A percentile compares a stretch with the other conserved stretches of the same genome.
phyloP scores from a whole-genome alignment of 2,797 vertebrate genomes.

The Sebastes umbrosus region DNA sequence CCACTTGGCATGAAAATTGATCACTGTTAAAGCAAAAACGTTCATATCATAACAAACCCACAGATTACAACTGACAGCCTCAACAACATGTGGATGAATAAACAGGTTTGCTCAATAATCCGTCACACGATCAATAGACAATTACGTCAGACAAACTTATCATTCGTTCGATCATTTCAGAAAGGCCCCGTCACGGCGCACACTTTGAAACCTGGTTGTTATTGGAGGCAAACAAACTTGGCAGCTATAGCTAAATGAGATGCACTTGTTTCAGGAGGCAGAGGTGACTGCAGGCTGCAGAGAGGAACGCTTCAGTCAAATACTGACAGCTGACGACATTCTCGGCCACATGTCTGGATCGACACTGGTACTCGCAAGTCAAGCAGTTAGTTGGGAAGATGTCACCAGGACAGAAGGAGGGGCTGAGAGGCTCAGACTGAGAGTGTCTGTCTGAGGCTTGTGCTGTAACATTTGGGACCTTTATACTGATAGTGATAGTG shows the following conservation, averaged over 20 bases:
- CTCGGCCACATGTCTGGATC: not conserved
- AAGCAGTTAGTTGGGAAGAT: not conserved
- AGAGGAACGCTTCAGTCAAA: not conserved
- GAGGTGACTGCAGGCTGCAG: not conserved
- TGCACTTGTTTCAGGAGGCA: not conserved
- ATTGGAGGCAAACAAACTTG: not conserved
- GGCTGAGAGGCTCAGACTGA: not conserved
- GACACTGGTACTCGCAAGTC: not conserved
- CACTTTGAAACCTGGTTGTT: not conserved
- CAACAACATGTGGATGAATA: not conserved
- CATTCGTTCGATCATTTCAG: not conserved
- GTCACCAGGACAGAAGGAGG: not conserved
- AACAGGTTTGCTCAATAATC: slow-evolving; percentile 5
- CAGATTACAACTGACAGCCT: not conserved
- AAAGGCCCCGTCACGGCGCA: not conserved
- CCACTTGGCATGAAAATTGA: not conserved
- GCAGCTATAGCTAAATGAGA: not conserved
- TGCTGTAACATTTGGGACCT: not conserved
- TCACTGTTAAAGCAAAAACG: not conserved
- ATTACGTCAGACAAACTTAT: slow-evolving; percentile 15
- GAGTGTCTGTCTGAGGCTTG: not conserved
- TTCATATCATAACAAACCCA: not conserved
- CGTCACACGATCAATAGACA: slow-evolving; percentile 19
- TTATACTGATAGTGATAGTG: not conserved
- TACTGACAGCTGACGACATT: not conserved